phyloP scores from a whole-genome alignment of 2,888 invertebrate genomes.

The Amphipyra tragopoginis region DNA sequence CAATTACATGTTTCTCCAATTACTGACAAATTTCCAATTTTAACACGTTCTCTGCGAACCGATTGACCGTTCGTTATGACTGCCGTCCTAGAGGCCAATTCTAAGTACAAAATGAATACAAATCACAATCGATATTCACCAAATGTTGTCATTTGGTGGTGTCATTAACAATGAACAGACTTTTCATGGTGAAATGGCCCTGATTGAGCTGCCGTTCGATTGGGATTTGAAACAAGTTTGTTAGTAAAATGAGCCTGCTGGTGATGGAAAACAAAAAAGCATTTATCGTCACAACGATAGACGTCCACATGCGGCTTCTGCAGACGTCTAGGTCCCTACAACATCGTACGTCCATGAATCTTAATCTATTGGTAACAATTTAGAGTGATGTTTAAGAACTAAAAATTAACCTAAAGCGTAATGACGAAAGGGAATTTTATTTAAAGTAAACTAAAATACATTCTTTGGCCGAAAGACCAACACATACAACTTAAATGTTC shows the following conservation, averaged over 20 bases:
- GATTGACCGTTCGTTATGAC: neutral
- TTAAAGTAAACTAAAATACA: neutral
- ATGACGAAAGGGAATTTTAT: neutral
- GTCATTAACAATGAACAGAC: too few relatives aligned
- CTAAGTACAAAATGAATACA: too few relatives aligned
- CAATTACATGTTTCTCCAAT: constrained; percentile 1
- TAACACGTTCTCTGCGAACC: constrained; percentile 3
- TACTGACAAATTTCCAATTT: neutral
- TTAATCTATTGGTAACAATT: neutral
- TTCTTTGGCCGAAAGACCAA: neutral
- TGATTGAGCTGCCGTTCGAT: too few relatives aligned
- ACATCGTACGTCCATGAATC: constrained; percentile 4
- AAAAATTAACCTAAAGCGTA: neutral
- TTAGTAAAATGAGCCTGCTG: too few relatives aligned
- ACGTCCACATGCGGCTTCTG: neutral
- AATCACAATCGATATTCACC: too few relatives aligned
- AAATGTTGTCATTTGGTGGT: too few relatives aligned
- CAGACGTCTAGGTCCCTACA: neutral
- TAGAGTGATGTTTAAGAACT: neutral
- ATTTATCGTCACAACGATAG: neutral
- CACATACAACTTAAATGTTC: neutral
- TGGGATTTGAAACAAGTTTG: too few relatives aligned
- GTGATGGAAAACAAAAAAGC: neutral
- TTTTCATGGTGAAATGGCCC: too few relatives aligned
- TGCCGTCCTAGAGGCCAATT: neutral